A percentile compares a stretch with the other conserved stretches of the same genome.
These are phyloP conservation scores for Zapus hudsonius DNA, from an alignment of 2,113 vertebrate genomes.

Conservation along the genomic window DNA sequence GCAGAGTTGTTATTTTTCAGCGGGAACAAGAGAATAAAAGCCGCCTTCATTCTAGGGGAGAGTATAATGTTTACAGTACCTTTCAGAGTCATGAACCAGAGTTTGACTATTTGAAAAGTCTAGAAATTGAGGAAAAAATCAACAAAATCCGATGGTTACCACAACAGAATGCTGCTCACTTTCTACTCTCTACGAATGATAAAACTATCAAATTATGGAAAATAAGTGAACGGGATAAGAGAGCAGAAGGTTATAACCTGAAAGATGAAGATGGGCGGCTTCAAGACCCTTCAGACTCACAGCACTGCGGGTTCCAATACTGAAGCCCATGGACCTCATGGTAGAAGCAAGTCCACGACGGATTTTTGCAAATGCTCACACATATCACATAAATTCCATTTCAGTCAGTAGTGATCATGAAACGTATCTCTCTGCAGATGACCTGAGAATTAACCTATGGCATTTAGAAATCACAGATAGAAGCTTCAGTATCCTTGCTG, in stretches of 20 bases:
- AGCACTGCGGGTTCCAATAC: conserved; percentile 87
- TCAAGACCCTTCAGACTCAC: conserved; percentile 94
- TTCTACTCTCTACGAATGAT: no score
- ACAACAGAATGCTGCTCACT: no score
- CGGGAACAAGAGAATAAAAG: conserved; percentile 91
- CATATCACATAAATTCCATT: conserved; percentile 97
- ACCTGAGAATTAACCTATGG: conserved; percentile 97
- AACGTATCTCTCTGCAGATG: conserved; percentile 93
- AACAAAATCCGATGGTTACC: no score
- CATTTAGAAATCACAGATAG: conserved; percentile 97
- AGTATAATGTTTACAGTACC: no score
- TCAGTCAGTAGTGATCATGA: conserved; percentile 94
- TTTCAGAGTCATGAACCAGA: no score
- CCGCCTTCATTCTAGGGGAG: no score
- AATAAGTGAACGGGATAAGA: conserved; percentile 96
- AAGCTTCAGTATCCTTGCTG: conserved; percentile 97
- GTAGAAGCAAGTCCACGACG: conserved; percentile 95
- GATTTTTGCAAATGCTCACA: conserved; percentile 96
- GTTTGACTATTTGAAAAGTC: no score
- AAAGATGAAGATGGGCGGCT: conserved; percentile 95
- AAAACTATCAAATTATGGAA: conserved; percentile 99
- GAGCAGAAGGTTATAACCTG: conserved; percentile 96
- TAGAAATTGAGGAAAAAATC: no score
- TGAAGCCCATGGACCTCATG: conserved; percentile 94
- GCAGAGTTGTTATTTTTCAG: conserved; percentile 90